Base-by-base conservation (phyloP, 2,888 invertebrate species). In the Drosophila mercatorum region DNA sequence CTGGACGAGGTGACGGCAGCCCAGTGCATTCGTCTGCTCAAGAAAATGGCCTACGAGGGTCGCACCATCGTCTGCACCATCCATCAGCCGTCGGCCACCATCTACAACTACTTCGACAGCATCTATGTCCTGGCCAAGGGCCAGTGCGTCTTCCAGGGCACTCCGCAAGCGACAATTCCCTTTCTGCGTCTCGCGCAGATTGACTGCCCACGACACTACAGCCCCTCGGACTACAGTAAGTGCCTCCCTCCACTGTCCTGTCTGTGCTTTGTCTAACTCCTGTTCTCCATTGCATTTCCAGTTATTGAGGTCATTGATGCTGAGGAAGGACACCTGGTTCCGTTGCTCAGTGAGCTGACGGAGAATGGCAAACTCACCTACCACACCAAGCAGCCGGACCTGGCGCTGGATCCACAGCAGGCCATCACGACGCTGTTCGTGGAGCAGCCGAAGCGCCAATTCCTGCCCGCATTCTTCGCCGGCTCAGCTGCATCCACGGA, bases 171-270 rank as follows among this genome's bases (percentile, higher is more conserved):
- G 0, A 93, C 95, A 85, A 94, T 95, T 8, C 94, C 95, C 3
- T 95, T 94, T 79, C 83, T 95, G 60, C 92, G 93, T 3, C 93
- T 94, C 66, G 93, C 94, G 0, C 94, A 94, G 12, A 85, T 95
- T 14, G 93, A 94, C 12, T 95, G 95, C 73, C 95, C 95, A 0
- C 93, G 93, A 55, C 94, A 95, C 87, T 94, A 95, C 84, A 95
- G 95, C 78, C 95, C 95, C n/a, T 95, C 95, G 59, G 95, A 95
- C 92, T 95, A 94, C 80, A 94, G 95, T 95, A 92, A 94, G 94
- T 93, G 14, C 0, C 2, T 11, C 2, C 0, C 2, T 11, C 2
- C 8, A 57, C 5, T 12, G 2, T 0, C 0, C 10, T 12, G 0
- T 3, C 5, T 11, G n/a, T 17, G 22, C n/a, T 26, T 26, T 12